phyloP scores from a whole-genome alignment of 2,888 invertebrate species.

The Plebejus anna region DNA sequence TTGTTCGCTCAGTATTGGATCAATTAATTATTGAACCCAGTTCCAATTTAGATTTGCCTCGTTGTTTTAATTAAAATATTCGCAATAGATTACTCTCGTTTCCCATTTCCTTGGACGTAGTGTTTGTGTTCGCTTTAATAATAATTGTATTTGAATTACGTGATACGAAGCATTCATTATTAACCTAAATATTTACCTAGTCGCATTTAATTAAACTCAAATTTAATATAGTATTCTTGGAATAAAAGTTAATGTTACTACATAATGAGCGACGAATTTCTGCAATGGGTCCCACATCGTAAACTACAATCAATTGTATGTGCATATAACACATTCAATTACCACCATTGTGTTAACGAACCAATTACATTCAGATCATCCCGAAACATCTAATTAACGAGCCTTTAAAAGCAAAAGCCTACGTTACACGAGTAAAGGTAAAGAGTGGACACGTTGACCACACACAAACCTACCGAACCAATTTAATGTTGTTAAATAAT shows the following conservation, averaged over 20 bases:
- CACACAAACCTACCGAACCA: conserved; percentile 28
- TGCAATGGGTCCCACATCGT: no score
- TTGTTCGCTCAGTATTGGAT: conserved; percentile 34
- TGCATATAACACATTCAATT: background rate
- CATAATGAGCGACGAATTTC: no score
- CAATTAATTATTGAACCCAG: conserved; percentile 34
- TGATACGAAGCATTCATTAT: background rate
- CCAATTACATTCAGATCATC: background rate
- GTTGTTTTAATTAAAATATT: conserved; percentile 34
- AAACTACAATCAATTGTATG: no score
- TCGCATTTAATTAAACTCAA: no score
- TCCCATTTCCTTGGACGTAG: background rate
- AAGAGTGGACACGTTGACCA: conserved; percentile 8
- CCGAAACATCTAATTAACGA: background rate
- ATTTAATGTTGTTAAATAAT: background rate
- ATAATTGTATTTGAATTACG: background rate
- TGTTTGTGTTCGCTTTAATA: background rate
- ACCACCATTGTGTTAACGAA: background rate
- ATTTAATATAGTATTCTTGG: no score
- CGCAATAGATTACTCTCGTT: background rate
- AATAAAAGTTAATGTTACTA: no score
- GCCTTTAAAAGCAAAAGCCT: background rate
- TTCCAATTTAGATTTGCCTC: conserved; percentile 35
- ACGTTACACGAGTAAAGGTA: background rate
- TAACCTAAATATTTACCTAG: no score